Percentiles rank a stretch among this genome's conserved stretches.
These are phyloP conservation scores for Trichacis sp. DNA, from an alignment of 2,888 invertebrate genomes.

Conservation along the genomic window DNA sequence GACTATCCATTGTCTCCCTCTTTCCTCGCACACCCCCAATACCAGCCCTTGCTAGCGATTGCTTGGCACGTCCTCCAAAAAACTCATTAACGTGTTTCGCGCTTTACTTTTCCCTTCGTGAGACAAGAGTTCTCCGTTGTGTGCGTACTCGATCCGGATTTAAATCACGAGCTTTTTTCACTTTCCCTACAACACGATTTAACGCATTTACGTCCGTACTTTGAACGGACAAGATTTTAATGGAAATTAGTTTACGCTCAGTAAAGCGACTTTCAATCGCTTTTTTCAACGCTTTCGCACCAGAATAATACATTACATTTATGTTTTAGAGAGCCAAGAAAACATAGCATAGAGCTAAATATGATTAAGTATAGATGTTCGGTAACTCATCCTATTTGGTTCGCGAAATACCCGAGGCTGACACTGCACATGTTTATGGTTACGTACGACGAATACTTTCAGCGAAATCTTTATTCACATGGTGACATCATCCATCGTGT, in stretches of 20 bases:
- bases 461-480: slow-evolving; percentile 40
- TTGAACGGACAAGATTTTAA: too few species aligned
- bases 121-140: slow-evolving; percentile 19
- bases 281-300: neutral
- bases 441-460: slow-evolving; percentile 31
- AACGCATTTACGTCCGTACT: neutral
- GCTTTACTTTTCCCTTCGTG: slow-evolving; percentile 22
- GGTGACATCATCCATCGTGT: slow-evolving; percentile 46
- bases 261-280: slow-evolving; percentile 1
- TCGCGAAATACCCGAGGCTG: slow-evolving; percentile 15
- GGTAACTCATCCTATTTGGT: slow-evolving; percentile 32
- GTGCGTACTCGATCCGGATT: slow-evolving; percentile 22
- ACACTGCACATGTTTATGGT: slow-evolving; percentile 32
- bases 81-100: slow-evolving; percentile 67
- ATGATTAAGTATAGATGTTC: too few species aligned
- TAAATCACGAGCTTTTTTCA: slow-evolving; percentile 7
- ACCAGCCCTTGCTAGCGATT: slow-evolving; percentile 59
- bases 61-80: slow-evolving; percentile 63
- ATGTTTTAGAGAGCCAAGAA: too few species aligned
- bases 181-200: neutral
- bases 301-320: neutral
- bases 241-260: neutral
- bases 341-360: slow-evolving; percentile 8
- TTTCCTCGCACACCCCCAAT: slow-evolving; percentile 46
- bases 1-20: slow-evolving; percentile 38